Conservation (phyloP, 2,797 vertebrate genomes). For the Botia kubotai region DNA sequence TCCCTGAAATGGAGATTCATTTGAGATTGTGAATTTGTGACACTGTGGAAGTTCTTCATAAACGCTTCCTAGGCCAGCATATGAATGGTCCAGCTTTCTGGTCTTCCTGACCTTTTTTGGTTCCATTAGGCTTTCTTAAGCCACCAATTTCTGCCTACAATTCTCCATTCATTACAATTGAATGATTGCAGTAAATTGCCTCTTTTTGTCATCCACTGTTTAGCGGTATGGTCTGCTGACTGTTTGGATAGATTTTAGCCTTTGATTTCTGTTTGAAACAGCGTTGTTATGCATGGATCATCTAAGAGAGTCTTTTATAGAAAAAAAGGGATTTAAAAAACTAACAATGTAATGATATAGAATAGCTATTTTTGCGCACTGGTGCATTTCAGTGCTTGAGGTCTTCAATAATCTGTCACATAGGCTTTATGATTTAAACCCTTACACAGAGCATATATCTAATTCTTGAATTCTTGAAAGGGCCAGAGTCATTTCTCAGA, state of each 20-base stretch:
- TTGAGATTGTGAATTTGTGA: constrained; percentile 20
- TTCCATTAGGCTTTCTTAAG: constrained; percentile 2
- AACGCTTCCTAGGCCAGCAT: constrained; percentile 3
- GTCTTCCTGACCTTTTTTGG: constrained; percentile 23
- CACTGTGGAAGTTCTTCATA: constrained; percentile 14
- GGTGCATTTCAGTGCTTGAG: constrained; percentile 9
- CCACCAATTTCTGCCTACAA: constrained; percentile 6
- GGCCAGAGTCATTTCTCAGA: constrained; percentile 16
- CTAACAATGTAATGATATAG: constrained; percentile 17
- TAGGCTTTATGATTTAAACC: constrained; percentile 5
- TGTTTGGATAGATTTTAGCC: constrained; percentile 4
- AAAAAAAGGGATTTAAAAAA: constrained; percentile 19
- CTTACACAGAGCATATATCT: too few relatives aligned
- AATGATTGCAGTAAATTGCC: constrained; percentile 42
- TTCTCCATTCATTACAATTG: constrained; percentile 22
- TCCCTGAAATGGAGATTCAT: constrained; percentile 38
- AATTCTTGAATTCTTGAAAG: background rate
- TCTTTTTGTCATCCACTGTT: constrained; percentile 13
- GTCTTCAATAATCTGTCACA: constrained; percentile 6
- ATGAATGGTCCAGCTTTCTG: constrained; percentile 1
- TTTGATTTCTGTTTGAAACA: constrained; percentile 21
- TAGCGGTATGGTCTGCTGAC: background rate
- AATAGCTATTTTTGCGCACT: constrained; percentile 24
- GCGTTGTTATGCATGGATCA: background rate
- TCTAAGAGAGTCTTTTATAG: background rate